Conservation (phyloP, 1,140 invertebrate species). For the Leucophenga varia region DNA sequence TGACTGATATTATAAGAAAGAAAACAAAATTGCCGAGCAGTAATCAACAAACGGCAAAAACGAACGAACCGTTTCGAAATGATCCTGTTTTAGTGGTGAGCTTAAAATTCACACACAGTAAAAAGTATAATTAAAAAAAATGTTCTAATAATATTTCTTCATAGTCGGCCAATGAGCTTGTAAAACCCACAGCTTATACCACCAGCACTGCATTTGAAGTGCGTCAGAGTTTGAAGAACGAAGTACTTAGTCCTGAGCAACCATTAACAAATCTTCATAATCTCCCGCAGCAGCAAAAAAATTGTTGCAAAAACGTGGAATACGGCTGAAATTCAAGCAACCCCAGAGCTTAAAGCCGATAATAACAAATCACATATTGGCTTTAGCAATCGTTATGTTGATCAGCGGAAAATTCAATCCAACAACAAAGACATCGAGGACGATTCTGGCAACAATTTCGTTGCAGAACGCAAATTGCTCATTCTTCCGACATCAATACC, state of each 20-base stretch:
- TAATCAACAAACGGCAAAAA: constrained; percentile 44
- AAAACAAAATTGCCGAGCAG: constrained; percentile 64
- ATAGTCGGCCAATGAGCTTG: constrained; percentile 39
- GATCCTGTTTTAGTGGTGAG: constrained; percentile 29
- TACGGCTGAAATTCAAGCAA: no score
- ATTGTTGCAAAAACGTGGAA: no score
- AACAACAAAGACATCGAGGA: constrained; percentile 55
- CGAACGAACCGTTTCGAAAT: constrained; percentile 33
- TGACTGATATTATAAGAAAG: constrained; percentile 69
- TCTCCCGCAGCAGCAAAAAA: no score
- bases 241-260: constrained; percentile 20
- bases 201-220: constrained; percentile 30
- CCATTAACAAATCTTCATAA: constrained; percentile 8
- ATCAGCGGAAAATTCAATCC: constrained; percentile 53
- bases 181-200: constrained; percentile 27
- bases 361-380: constrained; percentile 31
- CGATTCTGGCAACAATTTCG: constrained; percentile 53
- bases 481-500: constrained; percentile 49
- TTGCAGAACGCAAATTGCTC: constrained; percentile 30
- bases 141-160: constrained; percentile 2
- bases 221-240: constrained; percentile 40
- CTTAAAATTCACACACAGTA: not conserved
- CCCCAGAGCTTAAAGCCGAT: constrained; percentile 14
- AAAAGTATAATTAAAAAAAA: not conserved
- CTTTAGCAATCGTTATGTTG: constrained; percentile 38